These are phyloP conservation scores for Acronicta aceris DNA, from an alignment of 2,888 invertebrate genomes.

Conservation along the genomic window DNA sequence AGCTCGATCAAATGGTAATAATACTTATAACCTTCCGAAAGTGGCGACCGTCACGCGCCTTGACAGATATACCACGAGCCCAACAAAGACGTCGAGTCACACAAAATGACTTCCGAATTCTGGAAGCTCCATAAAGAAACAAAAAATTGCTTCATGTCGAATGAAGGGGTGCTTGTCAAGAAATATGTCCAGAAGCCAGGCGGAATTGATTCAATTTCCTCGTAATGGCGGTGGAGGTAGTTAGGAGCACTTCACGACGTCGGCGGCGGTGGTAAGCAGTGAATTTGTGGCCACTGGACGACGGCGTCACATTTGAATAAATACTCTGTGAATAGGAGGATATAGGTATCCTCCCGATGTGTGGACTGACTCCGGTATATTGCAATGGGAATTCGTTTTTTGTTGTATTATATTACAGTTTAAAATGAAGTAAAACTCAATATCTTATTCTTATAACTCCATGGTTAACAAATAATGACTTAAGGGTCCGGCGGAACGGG, in stretches of 20 bases:
- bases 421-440: too few species aligned
- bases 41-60: not conserved
- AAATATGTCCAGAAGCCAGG: conserved; percentile 48
- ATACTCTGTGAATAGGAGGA: conserved; percentile 18
- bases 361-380: not conserved
- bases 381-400: not conserved
- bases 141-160: conserved; percentile 47
- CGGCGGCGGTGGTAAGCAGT: conserved; percentile 36
- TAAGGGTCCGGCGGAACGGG: too few species aligned
- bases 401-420: too few species aligned
- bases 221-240: conserved; percentile 46
- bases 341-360: not conserved
- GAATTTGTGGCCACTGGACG: conserved; percentile 38
- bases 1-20: too few species aligned
- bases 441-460: too few species aligned
- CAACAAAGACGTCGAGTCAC: conserved; percentile 16
- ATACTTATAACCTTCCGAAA: too few species aligned
- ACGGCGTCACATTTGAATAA: conserved; percentile 35
- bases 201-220: conserved; percentile 55
- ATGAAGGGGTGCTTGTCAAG: conserved; percentile 45
- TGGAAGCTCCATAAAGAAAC: conserved; percentile 37
- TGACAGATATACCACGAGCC: conserved; percentile 5
- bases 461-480: too few species aligned
- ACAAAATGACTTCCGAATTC: conserved; percentile 38
- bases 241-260: conserved; percentile 44